Evolutionary conservation across 2,113 vertebrate genomes (phyloP).

Genomic region (Zosterops japonicus): DNA sequence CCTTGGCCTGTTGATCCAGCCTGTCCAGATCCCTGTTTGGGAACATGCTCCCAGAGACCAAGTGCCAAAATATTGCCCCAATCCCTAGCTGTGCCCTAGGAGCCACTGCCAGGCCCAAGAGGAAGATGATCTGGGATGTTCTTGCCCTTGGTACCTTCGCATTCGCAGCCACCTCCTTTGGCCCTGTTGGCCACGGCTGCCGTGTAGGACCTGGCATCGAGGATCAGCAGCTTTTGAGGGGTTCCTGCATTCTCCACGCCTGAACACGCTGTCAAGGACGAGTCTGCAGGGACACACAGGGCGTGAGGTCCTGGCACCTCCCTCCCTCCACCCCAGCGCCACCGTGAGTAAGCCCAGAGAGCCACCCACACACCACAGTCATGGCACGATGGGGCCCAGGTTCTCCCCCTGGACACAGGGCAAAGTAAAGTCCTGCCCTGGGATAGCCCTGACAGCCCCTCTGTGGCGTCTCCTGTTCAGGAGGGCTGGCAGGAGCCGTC

Average conservation of each 20-base stretch:
- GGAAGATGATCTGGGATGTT: neutral
- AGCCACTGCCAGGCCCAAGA: neutral
- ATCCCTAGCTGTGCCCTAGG: neutral
- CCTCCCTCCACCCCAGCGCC: neutral
- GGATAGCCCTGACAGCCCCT: neutral
- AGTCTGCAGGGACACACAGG: constrained; percentile 75
- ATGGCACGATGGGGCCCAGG: rapidly evolving
- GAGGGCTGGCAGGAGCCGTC: neutral
- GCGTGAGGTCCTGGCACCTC: neutral
- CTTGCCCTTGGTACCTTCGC: constrained; percentile 83
- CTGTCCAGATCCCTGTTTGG: neutral
- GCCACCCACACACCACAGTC: rapidly evolving
- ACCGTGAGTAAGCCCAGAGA: rapidly evolving
- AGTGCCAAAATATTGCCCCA: rapidly evolving
- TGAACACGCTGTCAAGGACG: constrained; percentile 85
- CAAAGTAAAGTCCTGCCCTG: neutral
- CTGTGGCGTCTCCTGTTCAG: rapidly evolving
- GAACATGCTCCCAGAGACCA: rapidly evolving
- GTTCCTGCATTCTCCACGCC: constrained; percentile 81
- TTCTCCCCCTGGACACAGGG: rapidly evolving
- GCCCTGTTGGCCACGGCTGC: constrained; percentile 96
- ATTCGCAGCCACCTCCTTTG: constrained; percentile 98
- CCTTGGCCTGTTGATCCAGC: neutral
- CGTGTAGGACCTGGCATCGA: constrained; percentile 95
- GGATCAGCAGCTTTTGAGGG: constrained; percentile 93